phyloP scores from a whole-genome alignment of 2,797 vertebrate species.

The Cossypha dichroa region DNA sequence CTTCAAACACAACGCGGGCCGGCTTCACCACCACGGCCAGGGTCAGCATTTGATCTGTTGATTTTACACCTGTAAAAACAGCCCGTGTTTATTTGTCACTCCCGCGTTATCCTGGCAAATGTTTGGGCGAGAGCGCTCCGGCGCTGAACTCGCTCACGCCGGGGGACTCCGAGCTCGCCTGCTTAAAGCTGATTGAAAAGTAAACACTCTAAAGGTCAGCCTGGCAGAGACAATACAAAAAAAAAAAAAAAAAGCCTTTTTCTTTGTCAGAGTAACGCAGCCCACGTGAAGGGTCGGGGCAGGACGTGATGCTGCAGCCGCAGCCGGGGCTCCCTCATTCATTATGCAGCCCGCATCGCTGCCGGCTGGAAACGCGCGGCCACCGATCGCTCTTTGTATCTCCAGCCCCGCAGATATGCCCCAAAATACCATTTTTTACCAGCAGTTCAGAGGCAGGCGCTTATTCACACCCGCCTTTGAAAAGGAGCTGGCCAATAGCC shows the following conservation, averaged over 20 bases:
- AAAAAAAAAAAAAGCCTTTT: slow-evolving; percentile 25
- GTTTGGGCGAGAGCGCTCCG: slow-evolving; percentile 57
- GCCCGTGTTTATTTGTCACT: slow-evolving; percentile 78
- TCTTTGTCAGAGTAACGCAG: slow-evolving; percentile 13
- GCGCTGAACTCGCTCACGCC: slow-evolving; percentile 62
- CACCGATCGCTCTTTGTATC: not conserved
- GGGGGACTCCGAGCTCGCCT: slow-evolving; percentile 55
- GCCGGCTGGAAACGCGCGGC: not conserved
- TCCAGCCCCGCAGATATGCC: rapidly evolving
- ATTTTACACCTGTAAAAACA: slow-evolving; percentile 84
- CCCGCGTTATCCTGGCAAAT: slow-evolving; percentile 72
- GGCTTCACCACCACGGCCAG: slow-evolving; percentile 66
- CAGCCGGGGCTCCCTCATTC: not conserved
- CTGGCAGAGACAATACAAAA: slow-evolving; percentile 44
- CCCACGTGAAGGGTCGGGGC: slow-evolving; percentile 5
- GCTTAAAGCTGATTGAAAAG: slow-evolving; percentile 68
- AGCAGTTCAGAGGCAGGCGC: not conserved
- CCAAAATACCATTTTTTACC: not conserved
- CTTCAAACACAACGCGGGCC: slow-evolving; percentile 74
- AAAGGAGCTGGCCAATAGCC: not conserved
- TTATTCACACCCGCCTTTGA: not conserved
- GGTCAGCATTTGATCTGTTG: slow-evolving; percentile 79
- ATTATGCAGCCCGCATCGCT: not conserved
- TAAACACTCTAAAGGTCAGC: slow-evolving; percentile 76
- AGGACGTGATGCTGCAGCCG: not conserved